Evolutionary conservation across 1,140 invertebrate species (phyloP).

Genomic region (Sycophila sp.): DNA sequence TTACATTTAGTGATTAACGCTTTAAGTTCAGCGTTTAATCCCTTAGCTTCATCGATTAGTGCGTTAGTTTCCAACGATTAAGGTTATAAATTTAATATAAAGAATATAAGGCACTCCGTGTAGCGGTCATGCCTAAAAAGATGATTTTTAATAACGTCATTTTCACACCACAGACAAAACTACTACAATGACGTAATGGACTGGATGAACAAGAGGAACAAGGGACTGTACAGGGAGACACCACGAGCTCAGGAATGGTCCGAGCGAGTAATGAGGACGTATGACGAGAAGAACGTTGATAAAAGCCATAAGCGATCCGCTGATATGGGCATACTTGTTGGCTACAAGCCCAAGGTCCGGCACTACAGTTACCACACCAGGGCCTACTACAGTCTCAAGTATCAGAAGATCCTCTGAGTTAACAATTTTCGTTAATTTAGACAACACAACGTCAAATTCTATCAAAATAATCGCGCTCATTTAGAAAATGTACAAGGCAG

Average conservation of each 20-base stretch:
- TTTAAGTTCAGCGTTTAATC: no score
- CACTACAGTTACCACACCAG: constrained; percentile 64
- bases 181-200: constrained; percentile 87
- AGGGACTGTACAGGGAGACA: constrained; percentile 74
- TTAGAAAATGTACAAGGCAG: background rate
- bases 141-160: constrained; percentile 37
- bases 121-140: no score
- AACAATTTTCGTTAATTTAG: no score
- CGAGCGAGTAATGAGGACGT: constrained; percentile 79
- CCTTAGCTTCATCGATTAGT: no score
- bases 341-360: constrained; percentile 53
- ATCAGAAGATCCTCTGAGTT: constrained; percentile 60
- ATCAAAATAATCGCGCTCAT: background rate
- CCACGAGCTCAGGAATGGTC: constrained; percentile 84
- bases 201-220: constrained; percentile 79
- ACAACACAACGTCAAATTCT: background rate
- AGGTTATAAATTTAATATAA: no score
- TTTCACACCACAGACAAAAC: constrained; percentile 67
- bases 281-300: constrained; percentile 65
- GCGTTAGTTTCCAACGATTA: no score
- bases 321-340: constrained; percentile 59
- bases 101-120: no score
- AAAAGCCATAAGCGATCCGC: constrained; percentile 54
- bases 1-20: no score
- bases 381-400: constrained; percentile 64